phyloP scores from a whole-genome alignment of 1,140 invertebrate genomes.

The Drosophila albomicans region DNA sequence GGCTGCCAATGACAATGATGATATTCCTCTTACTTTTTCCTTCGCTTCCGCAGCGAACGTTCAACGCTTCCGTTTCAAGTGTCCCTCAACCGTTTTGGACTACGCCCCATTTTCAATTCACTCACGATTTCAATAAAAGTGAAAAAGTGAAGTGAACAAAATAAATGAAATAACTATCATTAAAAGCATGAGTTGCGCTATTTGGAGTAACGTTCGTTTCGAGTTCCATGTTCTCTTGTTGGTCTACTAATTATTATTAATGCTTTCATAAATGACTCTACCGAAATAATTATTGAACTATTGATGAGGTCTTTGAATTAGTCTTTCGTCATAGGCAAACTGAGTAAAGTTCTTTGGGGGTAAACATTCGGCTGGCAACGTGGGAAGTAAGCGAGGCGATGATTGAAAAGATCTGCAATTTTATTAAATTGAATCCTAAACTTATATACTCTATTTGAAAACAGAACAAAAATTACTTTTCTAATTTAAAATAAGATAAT shows the following conservation, averaged over 20 bases:
- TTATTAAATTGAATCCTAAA: too few relatives aligned
- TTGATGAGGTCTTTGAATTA: too few relatives aligned
- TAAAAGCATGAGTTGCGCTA: slow-evolving; percentile 59
- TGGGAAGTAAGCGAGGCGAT: too few relatives aligned
- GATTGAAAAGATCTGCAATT: too few relatives aligned
- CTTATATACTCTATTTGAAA: too few relatives aligned
- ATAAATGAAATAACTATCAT: slow-evolving; percentile 35
- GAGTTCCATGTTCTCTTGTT: slow-evolving; percentile 12
- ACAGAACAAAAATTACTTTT: too few relatives aligned
- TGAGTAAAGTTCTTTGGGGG: too few relatives aligned
- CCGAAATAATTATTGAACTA: slow-evolving; percentile 3
- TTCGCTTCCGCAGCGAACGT: slow-evolving; percentile 33
- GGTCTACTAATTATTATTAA: slow-evolving; percentile 51
- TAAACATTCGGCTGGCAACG: too few relatives aligned
- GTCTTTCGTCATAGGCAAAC: too few relatives aligned
- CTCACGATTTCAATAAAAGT: slow-evolving; percentile 39
- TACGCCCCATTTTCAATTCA: slow-evolving; percentile 28
- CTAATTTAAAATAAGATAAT: too few relatives aligned
- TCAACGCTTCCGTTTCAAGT: slow-evolving; percentile 44
- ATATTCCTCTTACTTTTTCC: slow-evolving; percentile 7
- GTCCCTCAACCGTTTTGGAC: slow-evolving; percentile 4
- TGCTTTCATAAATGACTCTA: slow-evolving; percentile 36
- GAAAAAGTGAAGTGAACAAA: slow-evolving; percentile 13
- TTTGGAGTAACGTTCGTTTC: neutral
- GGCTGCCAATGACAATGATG: slow-evolving; percentile 6